Percentiles rank a stretch among this genome's conserved stretches.
Evolutionary conservation across 2,888 invertebrate genomes (phyloP).

Genomic region (Machimus atricapillus): DNA sequence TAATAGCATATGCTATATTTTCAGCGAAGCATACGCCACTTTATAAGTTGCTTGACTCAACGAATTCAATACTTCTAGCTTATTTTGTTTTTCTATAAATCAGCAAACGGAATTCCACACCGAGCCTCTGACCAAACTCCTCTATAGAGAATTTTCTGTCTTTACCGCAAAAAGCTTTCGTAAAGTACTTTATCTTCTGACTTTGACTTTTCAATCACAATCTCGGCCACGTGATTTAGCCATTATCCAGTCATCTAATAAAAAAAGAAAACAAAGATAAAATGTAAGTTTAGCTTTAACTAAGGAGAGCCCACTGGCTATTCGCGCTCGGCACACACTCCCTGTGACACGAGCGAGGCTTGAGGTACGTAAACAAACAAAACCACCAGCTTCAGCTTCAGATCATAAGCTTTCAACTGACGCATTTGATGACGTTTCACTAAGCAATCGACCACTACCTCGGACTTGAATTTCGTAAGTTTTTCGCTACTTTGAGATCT

Average conservation of each 20-base stretch:
- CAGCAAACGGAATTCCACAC: neutral
- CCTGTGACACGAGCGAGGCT: neutral
- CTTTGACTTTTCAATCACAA: conserved; percentile 27
- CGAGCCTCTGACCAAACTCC: neutral
- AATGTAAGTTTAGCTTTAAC: neutral
- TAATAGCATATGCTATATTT: neutral
- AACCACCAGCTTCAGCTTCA: neutral
- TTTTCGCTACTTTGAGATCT: neutral
- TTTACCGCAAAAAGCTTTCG: neutral
- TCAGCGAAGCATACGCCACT: neutral
- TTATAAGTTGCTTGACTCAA: neutral
- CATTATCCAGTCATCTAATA: neutral
- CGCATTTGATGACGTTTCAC: neutral
- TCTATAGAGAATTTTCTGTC: neutral
- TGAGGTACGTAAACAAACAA: conserved; percentile 3
- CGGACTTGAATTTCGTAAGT: neutral
- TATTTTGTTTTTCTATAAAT: neutral
- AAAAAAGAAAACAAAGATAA: neutral
- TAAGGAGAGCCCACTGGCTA: neutral
- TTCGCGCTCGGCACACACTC: neutral
- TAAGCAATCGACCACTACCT: neutral
- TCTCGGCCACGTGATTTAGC: conserved; percentile 29
- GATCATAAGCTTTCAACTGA: neutral
- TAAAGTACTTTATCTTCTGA: neutral
- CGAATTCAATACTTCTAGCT: neutral